Conservation (phyloP, 2,797 vertebrate species). For the Anas bernieri region DNA sequence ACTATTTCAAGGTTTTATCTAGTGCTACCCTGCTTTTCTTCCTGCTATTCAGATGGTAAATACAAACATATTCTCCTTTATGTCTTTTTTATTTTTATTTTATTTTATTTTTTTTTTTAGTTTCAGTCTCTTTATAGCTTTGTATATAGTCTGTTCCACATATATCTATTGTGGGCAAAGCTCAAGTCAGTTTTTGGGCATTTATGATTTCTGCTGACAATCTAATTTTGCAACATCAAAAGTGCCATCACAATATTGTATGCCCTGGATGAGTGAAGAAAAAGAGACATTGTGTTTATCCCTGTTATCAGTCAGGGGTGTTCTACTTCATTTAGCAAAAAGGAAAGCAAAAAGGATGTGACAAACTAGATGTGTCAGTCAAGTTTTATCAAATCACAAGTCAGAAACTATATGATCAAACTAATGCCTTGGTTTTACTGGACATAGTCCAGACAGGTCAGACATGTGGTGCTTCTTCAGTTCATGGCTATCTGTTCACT, state of each 20-base stretch:
- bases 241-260: neutral
- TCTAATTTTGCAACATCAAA: slow-evolving; percentile 2
- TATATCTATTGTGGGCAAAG: neutral
- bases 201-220: neutral
- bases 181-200: neutral
- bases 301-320: neutral
- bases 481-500: neutral
- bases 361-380: neutral
- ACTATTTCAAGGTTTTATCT: slow-evolving; percentile 17
- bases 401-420: neutral
- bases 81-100: neutral
- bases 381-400: slow-evolving; percentile 3
- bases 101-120: neutral
- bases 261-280: neutral
- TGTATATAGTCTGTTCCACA: neutral
- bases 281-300: neutral
- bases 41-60: neutral
- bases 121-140: neutral
- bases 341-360: neutral
- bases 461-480: neutral
- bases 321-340: slow-evolving; percentile 17
- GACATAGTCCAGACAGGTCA: neutral
- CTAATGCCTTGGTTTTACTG: neutral
- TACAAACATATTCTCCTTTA: neutral
- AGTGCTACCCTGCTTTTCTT: neutral